Conservation (phyloP, 2,113 vertebrate genomes). For the Aphelocoma coerulescens region DNA sequence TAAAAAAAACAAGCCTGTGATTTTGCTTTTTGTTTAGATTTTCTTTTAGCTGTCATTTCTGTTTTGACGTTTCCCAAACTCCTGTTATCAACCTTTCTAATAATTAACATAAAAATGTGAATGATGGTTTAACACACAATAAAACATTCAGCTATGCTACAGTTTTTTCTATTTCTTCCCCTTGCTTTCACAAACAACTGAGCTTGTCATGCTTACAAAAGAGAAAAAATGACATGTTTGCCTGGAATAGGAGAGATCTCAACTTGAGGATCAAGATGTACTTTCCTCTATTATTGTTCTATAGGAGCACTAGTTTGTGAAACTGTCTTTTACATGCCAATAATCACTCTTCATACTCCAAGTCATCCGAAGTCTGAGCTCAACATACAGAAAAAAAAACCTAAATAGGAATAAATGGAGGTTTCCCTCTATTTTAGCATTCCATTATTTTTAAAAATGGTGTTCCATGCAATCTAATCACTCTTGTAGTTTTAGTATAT, state of each 20-base stretch:
- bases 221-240: not conserved
- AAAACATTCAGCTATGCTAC: not conserved
- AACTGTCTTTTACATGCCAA: not conserved
- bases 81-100: not conserved
- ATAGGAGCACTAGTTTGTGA: not conserved
- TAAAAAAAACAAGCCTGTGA: not conserved
- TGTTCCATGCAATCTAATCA: not conserved
- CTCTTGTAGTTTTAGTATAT: not conserved
- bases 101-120: conserved; percentile 1
- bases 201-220: not conserved
- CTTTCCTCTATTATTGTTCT: not conserved
- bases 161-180: not conserved
- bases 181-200: not conserved
- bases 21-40: conserved; percentile 23
- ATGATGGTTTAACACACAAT: not conserved
- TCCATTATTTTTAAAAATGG: not conserved
- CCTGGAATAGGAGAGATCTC: not conserved
- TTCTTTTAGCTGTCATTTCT: conserved; percentile 13
- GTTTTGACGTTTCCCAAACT: conserved; percentile 26
- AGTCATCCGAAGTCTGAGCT: not conserved
- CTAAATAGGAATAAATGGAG: not conserved
- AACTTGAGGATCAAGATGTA: not conserved
- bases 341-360: not conserved
- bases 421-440: not conserved
- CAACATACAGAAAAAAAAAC: not conserved